These are phyloP conservation scores for Morus bassanus DNA, from an alignment of 2,797 vertebrate genomes.

Conservation along the genomic window DNA sequence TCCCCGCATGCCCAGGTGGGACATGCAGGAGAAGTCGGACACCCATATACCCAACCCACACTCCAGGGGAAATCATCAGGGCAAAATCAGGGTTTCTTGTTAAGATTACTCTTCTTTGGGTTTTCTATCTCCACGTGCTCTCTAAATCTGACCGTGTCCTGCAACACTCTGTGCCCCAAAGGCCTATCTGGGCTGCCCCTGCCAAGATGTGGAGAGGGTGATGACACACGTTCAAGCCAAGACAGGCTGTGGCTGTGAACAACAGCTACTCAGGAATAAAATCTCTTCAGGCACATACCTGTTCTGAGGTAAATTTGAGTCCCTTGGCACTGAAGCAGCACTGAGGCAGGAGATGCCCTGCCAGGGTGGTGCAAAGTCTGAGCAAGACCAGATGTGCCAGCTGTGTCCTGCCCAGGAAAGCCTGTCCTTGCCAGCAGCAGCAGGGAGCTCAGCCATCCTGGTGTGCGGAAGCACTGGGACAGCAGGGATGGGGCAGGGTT, in stretches of 20 bases:
- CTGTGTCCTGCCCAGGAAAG: not conserved
- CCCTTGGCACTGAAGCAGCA: not conserved
- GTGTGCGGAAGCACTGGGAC: not conserved
- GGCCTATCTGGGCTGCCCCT: not conserved
- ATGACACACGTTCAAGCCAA: not conserved
- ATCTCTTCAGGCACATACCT: not conserved
- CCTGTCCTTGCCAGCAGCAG: not conserved
- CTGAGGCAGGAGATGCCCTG: not conserved
- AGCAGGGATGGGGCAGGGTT: not conserved
- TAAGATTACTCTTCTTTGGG: not conserved
- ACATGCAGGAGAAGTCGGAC: not conserved
- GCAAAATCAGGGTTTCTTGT: not conserved
- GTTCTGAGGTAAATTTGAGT: not conserved
- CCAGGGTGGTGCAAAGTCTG: not conserved
- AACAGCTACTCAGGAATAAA: not conserved
- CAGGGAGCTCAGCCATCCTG: fast-evolving
- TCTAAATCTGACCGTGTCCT: not conserved
- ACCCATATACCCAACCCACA: fast-evolving
- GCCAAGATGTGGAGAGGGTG: not conserved
- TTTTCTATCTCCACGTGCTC: not conserved
- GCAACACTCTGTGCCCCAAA: not conserved
- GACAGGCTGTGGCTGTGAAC: not conserved
- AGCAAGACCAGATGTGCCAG: not conserved
- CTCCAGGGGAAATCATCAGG: not conserved
- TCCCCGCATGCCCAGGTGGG: not conserved